A percentile compares a stretch with the other conserved stretches of the same genome.
Conservation (phyloP, 1,140 invertebrate genomes). For the Adelges cooleyi region DNA sequence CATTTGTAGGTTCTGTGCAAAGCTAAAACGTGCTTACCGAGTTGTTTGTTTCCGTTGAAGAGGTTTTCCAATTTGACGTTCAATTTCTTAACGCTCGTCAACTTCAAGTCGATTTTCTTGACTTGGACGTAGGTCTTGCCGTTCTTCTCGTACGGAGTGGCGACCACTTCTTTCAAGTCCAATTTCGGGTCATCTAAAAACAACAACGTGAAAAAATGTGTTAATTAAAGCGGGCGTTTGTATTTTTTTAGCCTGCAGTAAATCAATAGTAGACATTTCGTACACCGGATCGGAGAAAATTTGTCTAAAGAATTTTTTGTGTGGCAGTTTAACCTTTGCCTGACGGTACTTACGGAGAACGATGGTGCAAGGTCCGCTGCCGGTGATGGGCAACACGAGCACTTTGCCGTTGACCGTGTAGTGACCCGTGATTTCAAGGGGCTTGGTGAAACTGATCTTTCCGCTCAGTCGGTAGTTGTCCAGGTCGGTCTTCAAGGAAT, state of each 20-base stretch:
- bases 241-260: no score
- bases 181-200: slow-evolving; percentile 38
- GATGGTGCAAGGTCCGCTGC: slow-evolving; percentile 33
- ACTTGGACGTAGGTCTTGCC: slow-evolving; percentile 30
- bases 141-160: slow-evolving; percentile 29
- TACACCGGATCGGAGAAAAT: no score
- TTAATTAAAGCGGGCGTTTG: not conserved
- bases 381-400: slow-evolving; percentile 34
- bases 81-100: slow-evolving; percentile 31
- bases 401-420: slow-evolving; percentile 36
- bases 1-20: no score
- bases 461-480: slow-evolving; percentile 16
- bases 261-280: no score
- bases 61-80: slow-evolving; percentile 34
- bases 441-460: slow-evolving; percentile 20
- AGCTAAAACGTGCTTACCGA: no score
- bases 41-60: slow-evolving; percentile 35
- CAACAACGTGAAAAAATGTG: not conserved
- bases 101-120: slow-evolving; percentile 29
- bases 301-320: no score
- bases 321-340: no score
- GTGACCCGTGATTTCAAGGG: slow-evolving; percentile 31
- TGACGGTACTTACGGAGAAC: slow-evolving; percentile 35
- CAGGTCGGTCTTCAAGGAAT: slow-evolving; percentile 17
- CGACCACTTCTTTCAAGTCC: slow-evolving; percentile 26